Base-by-base conservation (phyloP, 2,888 invertebrate genomes). In the Drosophila merina region DNA sequence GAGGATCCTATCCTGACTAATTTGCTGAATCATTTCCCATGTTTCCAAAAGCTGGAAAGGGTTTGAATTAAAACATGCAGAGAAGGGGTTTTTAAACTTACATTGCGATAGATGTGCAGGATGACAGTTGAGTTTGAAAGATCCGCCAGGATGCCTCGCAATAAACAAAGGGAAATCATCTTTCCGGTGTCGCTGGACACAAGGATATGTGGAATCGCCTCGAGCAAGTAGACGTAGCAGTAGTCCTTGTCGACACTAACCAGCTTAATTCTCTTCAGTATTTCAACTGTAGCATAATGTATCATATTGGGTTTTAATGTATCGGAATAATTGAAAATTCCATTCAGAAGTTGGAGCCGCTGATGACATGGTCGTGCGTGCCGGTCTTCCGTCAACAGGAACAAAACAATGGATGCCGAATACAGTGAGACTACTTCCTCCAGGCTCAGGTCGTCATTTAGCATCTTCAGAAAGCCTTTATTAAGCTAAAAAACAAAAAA, bases 231-330 rank as follows among this genome's bases (percentile, higher is more conserved):
- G 9, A 79, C 57, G 26, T 55, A 79, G 0, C 48, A 28, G 33
- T 62, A 40, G 2, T 69, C 79, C 9, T 51, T 44, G 4, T 74
- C 45, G 31, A 47, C 31, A 2, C 50, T 42, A 6, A 55, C 48
- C 20, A 40, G 36, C 28, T 60, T 79, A 4, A 79, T 54, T 9
- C 51, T 71, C 1, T 36, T 49, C 0, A 82, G 40, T 30, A 79
- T 55, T 26, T 74, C 66, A 0, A 60, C 48, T 2, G 80, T 76
- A 5, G 75, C 73, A 57, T 72, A 81, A 50, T 81, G 79, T 10
- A 81, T 51, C 85, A 81, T 81, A 25, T 85, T 81, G n/a, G 81
- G 81, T 42, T 81, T 81, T 3, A 81, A 40, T 38, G 73, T 84
- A 54, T 81, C 81, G 0, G 82, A 72, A 42, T 84, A 81, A 47